phyloP scores from a whole-genome alignment of 2,797 vertebrate genomes.

The Ceyx erithaca region DNA sequence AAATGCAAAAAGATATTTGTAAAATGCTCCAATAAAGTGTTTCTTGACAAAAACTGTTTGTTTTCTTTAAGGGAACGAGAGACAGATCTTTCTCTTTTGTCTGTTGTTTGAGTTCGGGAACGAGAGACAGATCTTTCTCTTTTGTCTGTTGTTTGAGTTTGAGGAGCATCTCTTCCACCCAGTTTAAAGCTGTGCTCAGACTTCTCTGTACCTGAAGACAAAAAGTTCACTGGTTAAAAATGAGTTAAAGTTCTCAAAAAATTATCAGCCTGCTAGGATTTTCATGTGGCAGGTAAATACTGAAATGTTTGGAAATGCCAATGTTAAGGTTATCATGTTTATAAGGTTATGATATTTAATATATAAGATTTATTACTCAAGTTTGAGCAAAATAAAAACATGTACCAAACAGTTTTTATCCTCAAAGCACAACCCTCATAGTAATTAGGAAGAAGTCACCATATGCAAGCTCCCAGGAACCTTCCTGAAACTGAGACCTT shows the following conservation, averaged over 20 bases:
- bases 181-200: conserved; percentile 32
- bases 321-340: conserved; percentile 14
- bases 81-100: not conserved
- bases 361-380: not conserved
- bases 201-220: conserved; percentile 41
- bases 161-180: conserved; percentile 31
- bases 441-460: not conserved
- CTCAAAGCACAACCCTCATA: not conserved
- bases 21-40: conserved; percentile 77
- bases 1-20: conserved; percentile 83
- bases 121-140: not conserved
- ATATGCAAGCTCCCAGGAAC: not conserved
- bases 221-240: not conserved
- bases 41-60: not conserved
- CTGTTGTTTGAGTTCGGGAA: not conserved
- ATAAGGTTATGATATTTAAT: conserved; percentile 48
- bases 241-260: not conserved
- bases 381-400: not conserved
- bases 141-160: not conserved
- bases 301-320: conserved; percentile 43
- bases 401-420: not conserved
- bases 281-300: not conserved
- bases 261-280: not conserved
- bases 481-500: not conserved
- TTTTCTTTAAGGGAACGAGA: not conserved